These are phyloP conservation scores for Drosophila parvula DNA, from an alignment of 1,140 invertebrate species.

Conservation along the genomic window DNA sequence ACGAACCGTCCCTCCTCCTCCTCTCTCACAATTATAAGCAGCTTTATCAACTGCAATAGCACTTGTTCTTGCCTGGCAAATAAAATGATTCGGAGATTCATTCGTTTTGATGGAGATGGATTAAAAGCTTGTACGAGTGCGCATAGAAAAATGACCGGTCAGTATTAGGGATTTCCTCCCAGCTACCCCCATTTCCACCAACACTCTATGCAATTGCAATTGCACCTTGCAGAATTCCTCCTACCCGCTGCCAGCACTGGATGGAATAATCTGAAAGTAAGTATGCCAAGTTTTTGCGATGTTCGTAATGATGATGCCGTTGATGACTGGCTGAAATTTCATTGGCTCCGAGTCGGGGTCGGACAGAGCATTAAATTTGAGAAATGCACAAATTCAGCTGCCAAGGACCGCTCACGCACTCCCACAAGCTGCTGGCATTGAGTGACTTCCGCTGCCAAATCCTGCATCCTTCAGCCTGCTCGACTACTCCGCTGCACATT, in stretches of 20 bases:
- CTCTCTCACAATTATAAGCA: constrained; percentile 44
- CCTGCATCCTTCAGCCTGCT: constrained; percentile 48
- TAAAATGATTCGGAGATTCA: constrained; percentile 51
- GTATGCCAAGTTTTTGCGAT: constrained; percentile 29
- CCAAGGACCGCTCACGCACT: constrained; percentile 45
- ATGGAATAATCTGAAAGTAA: constrained; percentile 48
- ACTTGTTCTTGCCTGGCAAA: constrained; percentile 35
- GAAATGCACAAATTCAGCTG: constrained; percentile 68
- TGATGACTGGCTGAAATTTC: constrained; percentile 45
- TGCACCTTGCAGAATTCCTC: constrained; percentile 29
- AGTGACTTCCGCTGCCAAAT: constrained; percentile 73
- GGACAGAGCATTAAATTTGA: constrained; percentile 56
- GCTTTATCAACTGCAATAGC: constrained; percentile 45
- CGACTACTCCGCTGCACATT: constrained; percentile 12
- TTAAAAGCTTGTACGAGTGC: constrained; percentile 45
- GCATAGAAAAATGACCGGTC: constrained; percentile 45
- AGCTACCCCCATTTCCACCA: neutral
- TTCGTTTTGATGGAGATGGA: constrained; percentile 53
- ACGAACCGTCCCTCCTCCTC: too few relatives aligned
- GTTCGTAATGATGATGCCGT: constrained; percentile 40
- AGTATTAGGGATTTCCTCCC: constrained; percentile 39
- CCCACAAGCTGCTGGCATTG: constrained; percentile 36
- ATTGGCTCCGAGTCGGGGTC: constrained; percentile 11
- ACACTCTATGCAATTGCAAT: constrained; percentile 38
- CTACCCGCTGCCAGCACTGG: neutral